phyloP scores from a whole-genome alignment of 2,797 vertebrate species.

The Chromobotia macracanthus region DNA sequence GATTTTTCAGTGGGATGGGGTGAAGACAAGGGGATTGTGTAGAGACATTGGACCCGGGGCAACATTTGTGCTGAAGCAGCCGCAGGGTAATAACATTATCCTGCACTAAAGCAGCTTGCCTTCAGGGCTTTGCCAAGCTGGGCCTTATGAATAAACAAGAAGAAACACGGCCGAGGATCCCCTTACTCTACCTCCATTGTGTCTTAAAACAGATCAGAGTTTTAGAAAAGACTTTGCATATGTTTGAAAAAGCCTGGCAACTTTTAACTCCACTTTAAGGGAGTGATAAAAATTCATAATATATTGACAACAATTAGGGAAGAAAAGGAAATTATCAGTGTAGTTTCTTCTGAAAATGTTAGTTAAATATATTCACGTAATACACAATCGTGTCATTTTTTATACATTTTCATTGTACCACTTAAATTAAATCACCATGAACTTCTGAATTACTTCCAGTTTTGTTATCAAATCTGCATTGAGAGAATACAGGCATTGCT shows the following conservation, averaged over 20 bases:
- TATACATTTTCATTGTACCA: neutral
- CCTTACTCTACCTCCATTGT: constrained; percentile 77
- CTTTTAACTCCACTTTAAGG: neutral
- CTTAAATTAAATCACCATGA: neutral
- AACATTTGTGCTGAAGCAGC: constrained; percentile 72
- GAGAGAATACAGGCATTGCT: neutral
- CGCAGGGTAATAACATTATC: constrained; percentile 79
- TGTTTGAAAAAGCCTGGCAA: constrained; percentile 8
- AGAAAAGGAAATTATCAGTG: too few relatives aligned
- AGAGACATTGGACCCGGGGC: constrained; percentile 65
- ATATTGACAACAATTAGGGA: neutral
- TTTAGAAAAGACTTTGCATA: constrained; percentile 42
- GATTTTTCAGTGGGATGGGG: constrained; percentile 10
- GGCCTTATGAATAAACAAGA: constrained; percentile 83
- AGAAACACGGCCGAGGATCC: constrained; percentile 72
- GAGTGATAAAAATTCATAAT: neutral
- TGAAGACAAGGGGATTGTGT: constrained; percentile 47
- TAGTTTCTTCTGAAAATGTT: neutral
- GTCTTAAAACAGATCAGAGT: constrained; percentile 56
- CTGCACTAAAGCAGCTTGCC: constrained; percentile 76
- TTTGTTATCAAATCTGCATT: neutral
- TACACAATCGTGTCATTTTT: too few relatives aligned
- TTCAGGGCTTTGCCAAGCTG: constrained; percentile 72
- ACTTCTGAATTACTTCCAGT: neutral
- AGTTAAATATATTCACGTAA: neutral